Conservation (phyloP, 1,140 invertebrate genomes). For the Diplogasteroides magnus region DNA sequence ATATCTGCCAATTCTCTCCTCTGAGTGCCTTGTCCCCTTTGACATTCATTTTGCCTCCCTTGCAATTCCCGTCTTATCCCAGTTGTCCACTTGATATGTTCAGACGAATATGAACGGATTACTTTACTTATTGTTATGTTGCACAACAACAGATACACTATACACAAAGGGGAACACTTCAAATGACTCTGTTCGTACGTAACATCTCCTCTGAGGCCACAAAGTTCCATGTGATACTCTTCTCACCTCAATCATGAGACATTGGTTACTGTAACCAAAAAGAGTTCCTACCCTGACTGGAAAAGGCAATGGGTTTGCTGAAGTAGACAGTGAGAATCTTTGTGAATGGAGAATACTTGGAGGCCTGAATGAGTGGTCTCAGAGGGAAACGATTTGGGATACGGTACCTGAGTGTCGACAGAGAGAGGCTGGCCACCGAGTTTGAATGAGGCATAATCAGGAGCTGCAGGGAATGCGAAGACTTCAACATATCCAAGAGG, state of each 20-base stretch:
- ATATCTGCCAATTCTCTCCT: no score
- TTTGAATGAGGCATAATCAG: constrained; percentile 25
- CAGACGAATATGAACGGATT: no score
- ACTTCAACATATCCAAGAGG: constrained; percentile 29
- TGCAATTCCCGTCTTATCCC: no score
- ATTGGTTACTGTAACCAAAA: background rate
- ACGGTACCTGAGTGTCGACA: constrained; percentile 19
- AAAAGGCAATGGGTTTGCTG: background rate
- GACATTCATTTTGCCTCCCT: no score
- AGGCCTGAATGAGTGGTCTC: constrained; percentile 7
- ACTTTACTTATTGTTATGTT: no score
- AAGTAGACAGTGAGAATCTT: constrained; percentile 17
- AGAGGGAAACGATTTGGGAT: no score
- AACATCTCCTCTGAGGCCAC: no score
- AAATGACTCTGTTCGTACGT: no score
- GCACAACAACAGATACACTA: no score
- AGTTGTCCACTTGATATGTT: no score
- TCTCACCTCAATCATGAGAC: background rate
- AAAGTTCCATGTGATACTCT: background rate
- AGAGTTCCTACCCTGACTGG: background rate
- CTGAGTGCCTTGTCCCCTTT: no score
- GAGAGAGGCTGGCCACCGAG: constrained; percentile 22
- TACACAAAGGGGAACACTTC: no score
- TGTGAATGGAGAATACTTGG: constrained; percentile 24
- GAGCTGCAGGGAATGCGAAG: constrained; percentile 24